These are phyloP conservation scores for Cyrtodaria siliqua DNA, from an alignment of 2,888 invertebrate species.

Conservation along the genomic window DNA sequence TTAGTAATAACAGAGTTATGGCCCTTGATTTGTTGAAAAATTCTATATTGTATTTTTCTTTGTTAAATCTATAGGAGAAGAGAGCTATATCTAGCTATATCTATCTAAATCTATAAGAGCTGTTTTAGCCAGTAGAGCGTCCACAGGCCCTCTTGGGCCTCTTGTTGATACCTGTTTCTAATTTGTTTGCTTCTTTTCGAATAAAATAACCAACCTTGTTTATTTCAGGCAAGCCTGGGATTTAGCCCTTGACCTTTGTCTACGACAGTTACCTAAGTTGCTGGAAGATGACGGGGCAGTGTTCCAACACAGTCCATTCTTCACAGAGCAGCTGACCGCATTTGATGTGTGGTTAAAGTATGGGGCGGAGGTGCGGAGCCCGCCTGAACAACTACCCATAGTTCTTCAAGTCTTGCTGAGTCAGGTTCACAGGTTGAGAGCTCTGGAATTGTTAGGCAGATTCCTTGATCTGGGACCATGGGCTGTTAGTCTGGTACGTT, in stretches of 20 bases:
- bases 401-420: slow-evolving; percentile 93
- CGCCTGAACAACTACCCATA: slow-evolving; percentile 98
- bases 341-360: slow-evolving; percentile 97
- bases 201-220: not conserved
- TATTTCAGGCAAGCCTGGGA: slow-evolving; percentile 97
- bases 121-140: too few species aligned
- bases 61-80: too few species aligned
- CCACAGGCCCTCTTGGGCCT: too few species aligned
- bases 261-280: slow-evolving; percentile 93
- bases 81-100: too few species aligned
- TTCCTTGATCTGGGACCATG: slow-evolving; percentile 95
- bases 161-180: too few species aligned
- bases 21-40: too few species aligned
- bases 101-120: too few species aligned
- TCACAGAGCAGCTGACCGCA: slow-evolving; percentile 98
- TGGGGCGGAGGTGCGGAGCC: slow-evolving; percentile 92
- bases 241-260: slow-evolving; percentile 96
- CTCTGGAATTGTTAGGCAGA: slow-evolving; percentile 95
- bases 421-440: slow-evolving; percentile 96
- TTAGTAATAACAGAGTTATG: too few species aligned
- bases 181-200: not conserved
- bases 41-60: too few species aligned
- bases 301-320: slow-evolving; percentile 93
- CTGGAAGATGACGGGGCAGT: slow-evolving; percentile 79
- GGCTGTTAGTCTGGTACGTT: slow-evolving; percentile 93